A percentile compares a stretch with the other conserved stretches of the same genome.
Evolutionary conservation across 1,140 invertebrate genomes (phyloP).

Genomic region (Halictus rubicundus): DNA sequence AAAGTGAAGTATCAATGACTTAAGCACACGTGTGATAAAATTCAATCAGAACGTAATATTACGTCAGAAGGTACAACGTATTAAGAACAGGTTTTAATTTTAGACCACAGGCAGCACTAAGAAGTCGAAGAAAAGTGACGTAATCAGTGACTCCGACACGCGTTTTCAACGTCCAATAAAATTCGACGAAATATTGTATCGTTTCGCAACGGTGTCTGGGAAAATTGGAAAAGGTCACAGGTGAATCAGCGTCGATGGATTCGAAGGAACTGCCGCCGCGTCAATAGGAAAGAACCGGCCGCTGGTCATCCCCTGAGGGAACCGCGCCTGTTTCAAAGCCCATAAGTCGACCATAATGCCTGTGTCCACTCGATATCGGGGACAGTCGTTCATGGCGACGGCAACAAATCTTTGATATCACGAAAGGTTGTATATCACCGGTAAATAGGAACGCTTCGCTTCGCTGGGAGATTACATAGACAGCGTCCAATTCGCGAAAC

Average conservation of each 20-base stretch:
- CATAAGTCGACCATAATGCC: constrained; percentile 39
- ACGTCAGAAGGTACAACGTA: no score
- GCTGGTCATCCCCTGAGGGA: constrained; percentile 39
- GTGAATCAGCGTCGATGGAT: constrained; percentile 36
- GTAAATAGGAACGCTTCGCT: constrained; percentile 6
- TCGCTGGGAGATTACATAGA: background rate
- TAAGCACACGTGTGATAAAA: no score
- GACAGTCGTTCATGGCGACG: background rate
- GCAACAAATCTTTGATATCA: constrained; percentile 34
- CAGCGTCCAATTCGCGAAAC: no score
- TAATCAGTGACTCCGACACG: no score
- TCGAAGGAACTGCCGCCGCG: constrained; percentile 27
- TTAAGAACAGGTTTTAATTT: no score
- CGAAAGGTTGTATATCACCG: constrained; percentile 23
- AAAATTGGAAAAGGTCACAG: background rate
- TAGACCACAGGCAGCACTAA: no score
- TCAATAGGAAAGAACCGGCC: constrained; percentile 2
- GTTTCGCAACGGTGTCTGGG: background rate
- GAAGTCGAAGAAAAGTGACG: no score
- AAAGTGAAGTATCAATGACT: no score
- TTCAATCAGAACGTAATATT: no score
- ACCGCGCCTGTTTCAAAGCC: constrained; percentile 60
- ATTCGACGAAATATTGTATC: background rate
- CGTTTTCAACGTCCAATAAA: no score
- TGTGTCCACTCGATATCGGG: constrained; percentile 27